phyloP scores from a whole-genome alignment of 2,888 invertebrate species.

The Iselma pallidipennis region DNA sequence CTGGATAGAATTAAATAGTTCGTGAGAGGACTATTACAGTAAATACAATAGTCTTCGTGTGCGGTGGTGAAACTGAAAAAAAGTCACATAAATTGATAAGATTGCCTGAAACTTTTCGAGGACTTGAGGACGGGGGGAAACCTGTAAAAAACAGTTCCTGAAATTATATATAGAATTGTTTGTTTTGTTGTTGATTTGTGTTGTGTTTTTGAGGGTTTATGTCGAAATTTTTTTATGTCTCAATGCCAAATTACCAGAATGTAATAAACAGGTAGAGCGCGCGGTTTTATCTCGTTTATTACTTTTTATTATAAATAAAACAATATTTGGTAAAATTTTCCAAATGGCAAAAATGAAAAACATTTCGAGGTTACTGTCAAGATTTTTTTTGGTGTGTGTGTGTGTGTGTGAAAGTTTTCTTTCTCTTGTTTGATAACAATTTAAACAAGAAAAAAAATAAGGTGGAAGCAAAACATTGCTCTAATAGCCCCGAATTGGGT shows the following conservation, averaged over 20 bases:
- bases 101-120: conserved; percentile 16
- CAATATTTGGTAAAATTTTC: not conserved
- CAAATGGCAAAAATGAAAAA: not conserved
- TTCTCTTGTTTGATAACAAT: not conserved
- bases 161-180: no score
- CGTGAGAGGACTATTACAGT: conserved; percentile 49
- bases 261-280: not conserved
- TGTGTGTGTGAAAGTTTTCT: not conserved
- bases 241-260: not conserved
- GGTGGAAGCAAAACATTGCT: not conserved
- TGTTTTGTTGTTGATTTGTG: no score
- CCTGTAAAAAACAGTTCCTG: no score
- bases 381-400: not conserved
- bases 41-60: conserved; percentile 51
- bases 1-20: conserved; percentile 34
- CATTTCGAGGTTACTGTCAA: not conserved
- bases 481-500: not conserved
- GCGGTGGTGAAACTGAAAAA: conserved; percentile 47
- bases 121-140: no score
- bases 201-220: no score
- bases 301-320: not conserved
- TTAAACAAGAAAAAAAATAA: not conserved
- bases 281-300: not conserved
- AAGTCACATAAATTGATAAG: conserved; percentile 40
- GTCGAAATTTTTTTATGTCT: not conserved